These are phyloP conservation scores for Catostylus mosaicus DNA, from an alignment of 30 jellyfish, hydroid and myxozoan species.

Conservation along the genomic window DNA sequence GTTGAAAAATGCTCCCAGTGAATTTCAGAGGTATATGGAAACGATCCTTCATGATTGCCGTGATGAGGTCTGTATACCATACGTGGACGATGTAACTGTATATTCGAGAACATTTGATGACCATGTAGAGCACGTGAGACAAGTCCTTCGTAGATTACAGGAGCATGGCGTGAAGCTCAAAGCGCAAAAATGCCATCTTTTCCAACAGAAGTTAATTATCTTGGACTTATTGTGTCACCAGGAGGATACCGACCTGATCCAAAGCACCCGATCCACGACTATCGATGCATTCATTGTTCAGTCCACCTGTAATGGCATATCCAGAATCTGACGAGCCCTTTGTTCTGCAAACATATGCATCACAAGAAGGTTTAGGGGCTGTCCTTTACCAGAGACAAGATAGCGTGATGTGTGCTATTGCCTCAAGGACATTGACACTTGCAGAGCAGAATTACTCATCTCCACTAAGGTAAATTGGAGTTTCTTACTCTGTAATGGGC, in stretches of 20 bases:
- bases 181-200: slow-evolving; percentile 34
- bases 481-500: slow-evolving; percentile 64
- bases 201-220: slow-evolving; percentile 55
- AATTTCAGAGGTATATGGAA: slow-evolving; percentile 63
- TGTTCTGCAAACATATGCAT: not conserved
- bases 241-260: slow-evolving; percentile 23
- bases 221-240: slow-evolving; percentile 52
- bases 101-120: slow-evolving; percentile 28
- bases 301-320: not conserved
- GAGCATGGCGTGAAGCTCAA: slow-evolving; percentile 49
- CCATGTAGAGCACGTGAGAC: slow-evolving; percentile 40
- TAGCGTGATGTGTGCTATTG: slow-evolving; percentile 33
- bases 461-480: slow-evolving; percentile 46
- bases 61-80: slow-evolving; percentile 43
- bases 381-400: slow-evolving; percentile 49
- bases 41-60: slow-evolving; percentile 25
- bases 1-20: slow-evolving; percentile 49
- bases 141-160: slow-evolving; percentile 25
- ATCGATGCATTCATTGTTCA: not conserved
- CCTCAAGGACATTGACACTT: slow-evolving; percentile 22
- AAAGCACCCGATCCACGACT: not conserved
- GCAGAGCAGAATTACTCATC: slow-evolving; percentile 48
- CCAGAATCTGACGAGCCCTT: not conserved
- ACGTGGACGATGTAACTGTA: slow-evolving; percentile 53
- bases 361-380: not conserved